A percentile compares a stretch with the other conserved stretches of the same genome.
These are phyloP conservation scores for Drosophila suzukii DNA, from an alignment of 1,140 invertebrate genomes.

Conservation along the genomic window DNA sequence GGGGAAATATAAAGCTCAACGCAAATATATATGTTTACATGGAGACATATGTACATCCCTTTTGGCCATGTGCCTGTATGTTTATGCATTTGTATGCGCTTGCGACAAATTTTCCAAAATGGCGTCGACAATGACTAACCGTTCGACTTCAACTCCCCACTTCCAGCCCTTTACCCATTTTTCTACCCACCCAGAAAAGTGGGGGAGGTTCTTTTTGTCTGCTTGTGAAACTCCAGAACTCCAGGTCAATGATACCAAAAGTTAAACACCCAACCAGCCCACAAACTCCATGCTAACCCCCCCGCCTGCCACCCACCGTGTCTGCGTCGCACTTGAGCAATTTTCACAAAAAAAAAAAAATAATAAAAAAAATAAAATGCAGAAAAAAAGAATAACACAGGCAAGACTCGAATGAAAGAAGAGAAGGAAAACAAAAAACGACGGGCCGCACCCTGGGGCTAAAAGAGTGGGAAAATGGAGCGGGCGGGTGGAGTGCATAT, in stretches of 20 bases:
- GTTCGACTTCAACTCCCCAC: slow-evolving; percentile 9
- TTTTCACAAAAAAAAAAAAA: slow-evolving; percentile 68
- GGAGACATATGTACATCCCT: slow-evolving; percentile 21
- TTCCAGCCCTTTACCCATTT: not conserved
- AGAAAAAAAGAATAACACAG: slow-evolving; percentile 26
- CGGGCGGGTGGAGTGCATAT: slow-evolving; percentile 16
- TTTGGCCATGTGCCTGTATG: slow-evolving; percentile 12
- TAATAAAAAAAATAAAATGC: slow-evolving; percentile 15
- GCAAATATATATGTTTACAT: slow-evolving; percentile 34
- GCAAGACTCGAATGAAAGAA: slow-evolving; percentile 29
- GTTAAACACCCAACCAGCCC: slow-evolving; percentile 70
- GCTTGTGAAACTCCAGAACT: slow-evolving; percentile 47
- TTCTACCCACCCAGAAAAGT: slow-evolving; percentile 14
- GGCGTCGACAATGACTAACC: slow-evolving; percentile 65
- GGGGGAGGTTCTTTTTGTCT: slow-evolving; percentile 44
- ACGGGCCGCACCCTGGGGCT: slow-evolving; percentile 42
- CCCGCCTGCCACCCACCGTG: slow-evolving; percentile 6
- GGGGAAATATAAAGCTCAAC: slow-evolving; percentile 56
- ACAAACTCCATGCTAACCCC: not conserved
- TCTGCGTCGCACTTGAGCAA: slow-evolving; percentile 78
- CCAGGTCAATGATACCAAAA: slow-evolving; percentile 83
- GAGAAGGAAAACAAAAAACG: slow-evolving; percentile 48
- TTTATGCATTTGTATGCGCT: slow-evolving; percentile 32
- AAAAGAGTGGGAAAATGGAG: slow-evolving; percentile 11
- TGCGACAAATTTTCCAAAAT: slow-evolving; percentile 73